Evolutionary conservation across 1,140 invertebrate genomes (phyloP).

Genomic region (Rhyacophila brunnea): DNA sequence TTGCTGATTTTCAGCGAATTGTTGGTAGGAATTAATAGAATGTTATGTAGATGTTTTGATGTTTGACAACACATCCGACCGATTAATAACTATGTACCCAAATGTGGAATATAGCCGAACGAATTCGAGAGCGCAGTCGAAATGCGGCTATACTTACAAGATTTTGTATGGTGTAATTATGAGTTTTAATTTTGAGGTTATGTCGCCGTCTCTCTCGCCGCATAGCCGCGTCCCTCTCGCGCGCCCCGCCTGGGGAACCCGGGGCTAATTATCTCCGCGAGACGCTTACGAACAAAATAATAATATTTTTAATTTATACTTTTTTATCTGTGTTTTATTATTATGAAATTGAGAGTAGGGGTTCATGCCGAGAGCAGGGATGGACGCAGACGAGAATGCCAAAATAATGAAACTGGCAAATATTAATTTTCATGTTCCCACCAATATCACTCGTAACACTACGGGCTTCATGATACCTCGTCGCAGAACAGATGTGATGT

Average conservation of each 20-base stretch:
- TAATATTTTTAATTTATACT: slow-evolving; percentile 37
- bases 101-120: slow-evolving; percentile 10
- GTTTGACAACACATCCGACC: no score
- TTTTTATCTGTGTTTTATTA: slow-evolving; percentile 32
- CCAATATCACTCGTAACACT: no score
- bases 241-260: slow-evolving; percentile 12
- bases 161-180: slow-evolving; percentile 35
- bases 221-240: slow-evolving; percentile 11
- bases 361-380: background rate
- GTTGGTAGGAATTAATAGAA: no score
- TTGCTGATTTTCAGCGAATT: no score
- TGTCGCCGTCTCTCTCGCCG: slow-evolving; percentile 6
- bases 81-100: no score
- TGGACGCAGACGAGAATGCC: no score
- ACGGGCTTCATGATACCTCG: no score
- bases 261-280: slow-evolving; percentile 33
- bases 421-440: no score
- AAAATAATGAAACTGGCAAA: no score
- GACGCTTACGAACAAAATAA: slow-evolving; percentile 32
- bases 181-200: slow-evolving; percentile 33
- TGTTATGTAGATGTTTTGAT: no score
- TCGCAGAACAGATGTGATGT: no score
- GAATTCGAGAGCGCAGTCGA: slow-evolving; percentile 30
- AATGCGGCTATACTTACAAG: slow-evolving; percentile 26
- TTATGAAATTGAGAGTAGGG: slow-evolving; percentile 19